Evolutionary conservation across 30 jellyfish, hydroid and myxozoan species (phyloP), one percentile per base, ranked within the genome.

Genomic region (Aurelia aurita): DNA sequence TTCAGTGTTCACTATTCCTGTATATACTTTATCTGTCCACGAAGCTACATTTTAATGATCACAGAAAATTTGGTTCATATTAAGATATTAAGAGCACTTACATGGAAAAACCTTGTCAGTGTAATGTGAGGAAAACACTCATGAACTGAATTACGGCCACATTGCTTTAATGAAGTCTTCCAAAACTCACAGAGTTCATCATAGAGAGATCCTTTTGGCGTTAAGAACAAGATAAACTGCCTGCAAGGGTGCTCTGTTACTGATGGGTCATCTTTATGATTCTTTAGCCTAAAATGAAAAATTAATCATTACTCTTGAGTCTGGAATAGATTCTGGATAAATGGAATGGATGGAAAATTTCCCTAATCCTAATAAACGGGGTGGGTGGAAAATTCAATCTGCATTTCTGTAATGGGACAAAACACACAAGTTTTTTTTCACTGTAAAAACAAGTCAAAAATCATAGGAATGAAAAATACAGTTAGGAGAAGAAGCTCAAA

Each of bases 61-160:
- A 31, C 43, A 31, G 43, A 31, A 0, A 31, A 0, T 31, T 31
- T 5, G 5, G 5, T 31, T 31, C 5, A 31, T 31, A 31, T 31
- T 5, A 15, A 3, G 51, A 9, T 7, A 39, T 39, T 9, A 39
- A 39, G 16, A 39, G n/a, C 69, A 23, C 77, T 58, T 29, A 94
- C 99, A 94, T 94, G 80, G 76, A 94, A 94, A 73, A 94, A 88
- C 25, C 98, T 83, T 21, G 99, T 89, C 44, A 94, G 69, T n/a
- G 99, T 94, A 25, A 94, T 63, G 35, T 94, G 99, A 11, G 99
- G 99, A 58, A 94, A 94, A n/a, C 90, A 80, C 32, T 82, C 96
- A 77, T 94, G 99, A 5, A 97, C 95, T 35, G 97, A 90, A 85
- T 94, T 94, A 5, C 96, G 73, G 9, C 99, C 99, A 88, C 97